phyloP scores from a whole-genome alignment of 2,797 vertebrate species.

The Lacerta agilis region DNA sequence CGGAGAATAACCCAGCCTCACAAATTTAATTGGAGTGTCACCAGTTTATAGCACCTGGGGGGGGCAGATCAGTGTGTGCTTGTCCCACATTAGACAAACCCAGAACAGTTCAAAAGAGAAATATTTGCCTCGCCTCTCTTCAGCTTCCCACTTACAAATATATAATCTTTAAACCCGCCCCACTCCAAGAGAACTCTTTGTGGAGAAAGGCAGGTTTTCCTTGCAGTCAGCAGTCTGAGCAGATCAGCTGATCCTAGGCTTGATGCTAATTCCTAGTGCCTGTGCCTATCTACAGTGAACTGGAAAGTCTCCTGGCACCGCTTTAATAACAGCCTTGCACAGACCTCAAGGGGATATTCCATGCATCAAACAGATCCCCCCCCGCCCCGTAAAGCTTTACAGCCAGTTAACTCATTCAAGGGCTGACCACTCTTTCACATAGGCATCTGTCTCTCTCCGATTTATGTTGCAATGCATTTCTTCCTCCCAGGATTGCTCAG shows the following conservation, averaged over 20 bases:
- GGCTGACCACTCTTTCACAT: background rate
- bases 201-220: background rate
- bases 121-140: background rate
- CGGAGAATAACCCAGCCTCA: background rate
- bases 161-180: background rate
- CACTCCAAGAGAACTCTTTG: constrained; percentile 1
- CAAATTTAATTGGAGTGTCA: background rate
- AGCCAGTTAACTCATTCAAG: background rate
- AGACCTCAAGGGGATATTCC: constrained; percentile 7
- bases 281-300: constrained; percentile 15
- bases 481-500: background rate
- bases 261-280: constrained; percentile 16
- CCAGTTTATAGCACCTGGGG: background rate
- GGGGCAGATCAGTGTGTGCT: background rate
- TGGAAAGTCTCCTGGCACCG: constrained; percentile 25
- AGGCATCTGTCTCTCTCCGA: background rate
- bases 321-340: constrained; percentile 25
- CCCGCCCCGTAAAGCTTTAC: background rate
- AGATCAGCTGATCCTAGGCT: constrained; percentile 21
- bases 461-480: background rate
- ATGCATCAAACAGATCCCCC: background rate
- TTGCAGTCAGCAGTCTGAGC: background rate
- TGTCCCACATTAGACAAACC: background rate
- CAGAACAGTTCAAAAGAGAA: background rate
- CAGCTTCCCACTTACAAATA: background rate